phyloP scores from a whole-genome alignment of 2,888 invertebrate species.

The Oasisia sp. region DNA sequence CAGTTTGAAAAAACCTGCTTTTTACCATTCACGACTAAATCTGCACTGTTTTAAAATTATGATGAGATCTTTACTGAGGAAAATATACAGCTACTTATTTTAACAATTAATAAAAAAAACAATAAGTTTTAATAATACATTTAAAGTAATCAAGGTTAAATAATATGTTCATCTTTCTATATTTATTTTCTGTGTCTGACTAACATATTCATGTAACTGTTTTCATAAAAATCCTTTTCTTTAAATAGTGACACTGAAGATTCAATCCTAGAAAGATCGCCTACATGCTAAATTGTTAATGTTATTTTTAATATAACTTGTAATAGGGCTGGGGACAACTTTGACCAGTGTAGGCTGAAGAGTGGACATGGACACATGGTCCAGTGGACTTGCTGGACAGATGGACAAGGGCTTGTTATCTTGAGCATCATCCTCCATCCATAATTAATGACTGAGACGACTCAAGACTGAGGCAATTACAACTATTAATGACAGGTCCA shows the following conservation, averaged over 20 bases:
- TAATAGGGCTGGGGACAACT: neutral
- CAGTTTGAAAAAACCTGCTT: neutral
- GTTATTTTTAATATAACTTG: neutral
- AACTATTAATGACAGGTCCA: conserved; percentile 6
- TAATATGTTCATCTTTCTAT: neutral
- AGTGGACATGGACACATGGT: neutral
- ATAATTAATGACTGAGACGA: neutral
- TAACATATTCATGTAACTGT: too few relatives aligned
- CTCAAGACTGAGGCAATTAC: neutral
- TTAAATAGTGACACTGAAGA: too few relatives aligned
- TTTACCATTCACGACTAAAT: neutral
- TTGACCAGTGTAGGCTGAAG: neutral
- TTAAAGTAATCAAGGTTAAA: neutral
- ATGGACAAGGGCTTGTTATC: neutral
- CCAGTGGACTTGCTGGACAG: neutral
- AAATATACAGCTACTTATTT: neutral
- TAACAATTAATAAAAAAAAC: neutral
- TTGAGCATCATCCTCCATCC: neutral
- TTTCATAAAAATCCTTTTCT: too few relatives aligned
- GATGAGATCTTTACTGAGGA: neutral
- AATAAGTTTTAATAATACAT: neutral
- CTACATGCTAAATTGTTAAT: neutral
- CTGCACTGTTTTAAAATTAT: neutral
- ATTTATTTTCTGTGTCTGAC: too few relatives aligned
- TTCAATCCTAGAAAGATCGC: too few relatives aligned